Base-by-base conservation (phyloP, 1,140 invertebrate species). In the Diabrotica virgifera region DNA sequence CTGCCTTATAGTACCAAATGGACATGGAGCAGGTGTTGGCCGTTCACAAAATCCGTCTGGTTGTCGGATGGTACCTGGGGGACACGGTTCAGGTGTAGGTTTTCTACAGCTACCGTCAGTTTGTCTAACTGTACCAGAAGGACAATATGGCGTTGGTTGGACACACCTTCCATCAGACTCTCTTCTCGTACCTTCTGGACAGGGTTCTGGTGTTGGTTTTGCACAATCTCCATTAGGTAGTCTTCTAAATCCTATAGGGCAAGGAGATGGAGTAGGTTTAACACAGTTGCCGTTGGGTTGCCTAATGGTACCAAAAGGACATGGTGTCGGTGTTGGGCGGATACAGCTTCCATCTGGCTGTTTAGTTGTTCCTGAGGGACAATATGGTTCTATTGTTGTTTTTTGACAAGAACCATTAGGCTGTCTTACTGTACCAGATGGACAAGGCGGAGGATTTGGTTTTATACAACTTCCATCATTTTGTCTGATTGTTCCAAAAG, bases 1-100 rank as follows among this genome's bases (percentile, higher is more conserved):
- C 5, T 59, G 40, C 12, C 56, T 57, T 24, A 38, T 66, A 61
- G 71, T 55, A 13, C 61, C 62, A 59, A 57, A 57, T 37, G 66
- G 52, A 53, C 65, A 60, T 53, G 57, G 53, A 65, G 52, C 24
- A 0, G 64, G 57, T 36, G 12, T 24, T n/a, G 55, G 36, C 0
- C 40, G 40, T 8, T 10, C 4, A 6, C 40, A 70, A 14, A n/a
- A 13, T 37, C 70, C 70, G 54, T 71, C 62, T 6, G 53, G 53
- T 1, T 36, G 53, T 55, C 11, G 5, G 24, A 14, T 14, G 6
- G 53, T 6, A 0, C 53, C 53, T 55, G 53, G 24, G 24, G 53
- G 53, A 35, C 53, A 55, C 5, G 36, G 36, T 56, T 14, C 14
- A 36, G 8, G 52, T 56, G 24, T 5, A 0, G 53, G 53, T 11